Evolutionary conservation across 2,888 invertebrate genomes (phyloP), one percentile per base, ranked within the genome.

Genomic region (Eupithecia vulgata): DNA sequence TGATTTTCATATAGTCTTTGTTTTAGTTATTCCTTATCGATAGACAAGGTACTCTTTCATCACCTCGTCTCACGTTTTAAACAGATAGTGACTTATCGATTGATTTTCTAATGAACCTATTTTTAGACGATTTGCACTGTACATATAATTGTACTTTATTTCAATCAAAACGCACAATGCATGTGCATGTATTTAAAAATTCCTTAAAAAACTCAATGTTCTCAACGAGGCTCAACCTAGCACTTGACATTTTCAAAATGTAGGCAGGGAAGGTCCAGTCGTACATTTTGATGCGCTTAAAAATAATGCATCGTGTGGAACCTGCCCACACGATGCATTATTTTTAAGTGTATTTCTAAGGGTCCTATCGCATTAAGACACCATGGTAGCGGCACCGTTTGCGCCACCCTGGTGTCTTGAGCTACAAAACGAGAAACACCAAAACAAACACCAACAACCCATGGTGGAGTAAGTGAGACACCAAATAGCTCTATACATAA

Each of bases 1-100:
- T 59, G 25, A 30, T 59, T 59, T 59, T 15, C 25, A 30, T 30
- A 15, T 15, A 59, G 10, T 4, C 61, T 61, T 34, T 61, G 34
- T 34, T 61, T 61, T 59, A 59, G 30, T 59, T 59, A 45, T 13
- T 59, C 25, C 30, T 59, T 61, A 61, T 61, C 61, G 34, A 34
- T 61, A 61, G 61, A 61, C 61, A 61, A 34, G 48, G 12, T 57
- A 57, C 5, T 25, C 48, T 21, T 61, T 61, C 30, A 61, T 61
- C 30, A 61, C 21, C 61, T 61, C 34, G 61, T 34, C 61, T 61
- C 61, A 61, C 61, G 61, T 61, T 34, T 17, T 30, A 34, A 61
- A 15, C 17, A 61, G 61, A 61, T 61, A 61, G 7, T 61, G 17
- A 12, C 34, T 61, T 61, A 61, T 61, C 61, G 8, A 34, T 61